phyloP scores from a whole-genome alignment of 2,797 vertebrate genomes.

The Rhinichthys osculus region DNA sequence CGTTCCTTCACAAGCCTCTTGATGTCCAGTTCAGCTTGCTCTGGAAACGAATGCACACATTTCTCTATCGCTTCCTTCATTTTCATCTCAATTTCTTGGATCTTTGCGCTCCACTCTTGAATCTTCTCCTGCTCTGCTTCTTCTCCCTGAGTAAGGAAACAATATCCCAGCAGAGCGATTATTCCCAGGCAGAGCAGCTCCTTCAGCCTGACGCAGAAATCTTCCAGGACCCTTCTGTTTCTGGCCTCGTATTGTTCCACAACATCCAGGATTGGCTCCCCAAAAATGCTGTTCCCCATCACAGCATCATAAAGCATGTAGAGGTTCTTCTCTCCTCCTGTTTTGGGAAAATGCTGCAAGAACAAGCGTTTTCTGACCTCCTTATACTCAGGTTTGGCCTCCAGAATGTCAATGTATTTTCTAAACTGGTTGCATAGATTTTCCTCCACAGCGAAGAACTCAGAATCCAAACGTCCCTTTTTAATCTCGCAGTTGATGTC shows the following conservation, averaged over 20 bases:
- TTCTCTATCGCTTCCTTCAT: constrained; percentile 77
- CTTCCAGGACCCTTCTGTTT: constrained; percentile 78
- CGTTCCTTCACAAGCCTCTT: constrained; percentile 73
- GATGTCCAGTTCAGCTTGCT: constrained; percentile 74
- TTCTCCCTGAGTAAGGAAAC: constrained; percentile 70
- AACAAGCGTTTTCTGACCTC: constrained; percentile 78
- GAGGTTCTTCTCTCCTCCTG: constrained; percentile 80
- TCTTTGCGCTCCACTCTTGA: constrained; percentile 75
- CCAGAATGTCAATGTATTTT: constrained; percentile 81
- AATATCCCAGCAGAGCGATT: constrained; percentile 78
- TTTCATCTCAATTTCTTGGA: constrained; percentile 75
- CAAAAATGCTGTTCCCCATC: constrained; percentile 77
- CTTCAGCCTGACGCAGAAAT: constrained; percentile 82
- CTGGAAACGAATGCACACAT: constrained; percentile 74
- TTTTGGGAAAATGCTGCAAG: constrained; percentile 77
- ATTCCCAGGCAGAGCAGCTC: constrained; percentile 81
- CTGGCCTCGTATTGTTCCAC: constrained; percentile 76
- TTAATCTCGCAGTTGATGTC: constrained; percentile 79
- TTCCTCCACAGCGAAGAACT: constrained; percentile 79
- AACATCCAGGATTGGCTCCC: constrained; percentile 74
- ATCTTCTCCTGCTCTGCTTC: constrained; percentile 75
- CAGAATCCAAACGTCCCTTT: constrained; percentile 73
- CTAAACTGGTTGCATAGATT: constrained; percentile 82
- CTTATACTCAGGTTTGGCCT: constrained; percentile 76
- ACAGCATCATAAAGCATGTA: constrained; percentile 76